phyloP scores from a whole-genome alignment of 1,140 invertebrate species.

The Wasmannia auropunctata region DNA sequence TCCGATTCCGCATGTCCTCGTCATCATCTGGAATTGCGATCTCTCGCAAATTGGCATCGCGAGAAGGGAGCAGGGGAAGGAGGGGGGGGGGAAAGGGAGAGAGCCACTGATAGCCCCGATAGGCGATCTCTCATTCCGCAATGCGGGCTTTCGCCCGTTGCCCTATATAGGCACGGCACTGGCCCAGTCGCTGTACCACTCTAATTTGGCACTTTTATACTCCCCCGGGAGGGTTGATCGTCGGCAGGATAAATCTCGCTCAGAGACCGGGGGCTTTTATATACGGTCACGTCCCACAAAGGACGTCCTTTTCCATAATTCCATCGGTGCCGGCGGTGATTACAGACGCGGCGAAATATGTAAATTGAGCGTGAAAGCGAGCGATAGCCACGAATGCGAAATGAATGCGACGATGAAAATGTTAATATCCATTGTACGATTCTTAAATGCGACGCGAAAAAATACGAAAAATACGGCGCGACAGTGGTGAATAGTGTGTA shows the following conservation, averaged over 20 bases:
- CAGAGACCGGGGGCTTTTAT: constrained; percentile 55
- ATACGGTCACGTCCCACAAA: constrained; percentile 55
- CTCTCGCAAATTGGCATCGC: constrained; percentile 65
- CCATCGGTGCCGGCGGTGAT: constrained; percentile 42
- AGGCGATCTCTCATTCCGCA: constrained; percentile 74
- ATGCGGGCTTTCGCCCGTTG: constrained; percentile 70
- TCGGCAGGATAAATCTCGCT: constrained; percentile 53
- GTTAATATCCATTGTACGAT: constrained; percentile 26
- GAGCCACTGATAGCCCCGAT: constrained; percentile 67
- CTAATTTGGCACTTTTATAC: constrained; percentile 62
- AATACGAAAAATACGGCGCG: not conserved
- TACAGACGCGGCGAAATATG: constrained; percentile 48
- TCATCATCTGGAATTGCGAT: constrained; percentile 61
- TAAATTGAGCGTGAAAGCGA: constrained; percentile 58
- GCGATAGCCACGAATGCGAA: constrained; percentile 24
- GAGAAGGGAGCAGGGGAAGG: constrained; percentile 24
- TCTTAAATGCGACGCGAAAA: not conserved
- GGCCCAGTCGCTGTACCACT: constrained; percentile 57
- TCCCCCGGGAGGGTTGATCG: constrained; percentile 50
- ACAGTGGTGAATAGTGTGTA: not conserved
- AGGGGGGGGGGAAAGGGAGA: too few species aligned
- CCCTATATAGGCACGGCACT: constrained; percentile 54
- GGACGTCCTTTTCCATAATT: constrained; percentile 54
- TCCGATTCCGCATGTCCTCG: constrained; percentile 25
- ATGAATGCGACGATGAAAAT: constrained; percentile 43